Evolutionary conservation across 2,888 invertebrate genomes (phyloP).

Genomic region (Sisyra terminalis): DNA sequence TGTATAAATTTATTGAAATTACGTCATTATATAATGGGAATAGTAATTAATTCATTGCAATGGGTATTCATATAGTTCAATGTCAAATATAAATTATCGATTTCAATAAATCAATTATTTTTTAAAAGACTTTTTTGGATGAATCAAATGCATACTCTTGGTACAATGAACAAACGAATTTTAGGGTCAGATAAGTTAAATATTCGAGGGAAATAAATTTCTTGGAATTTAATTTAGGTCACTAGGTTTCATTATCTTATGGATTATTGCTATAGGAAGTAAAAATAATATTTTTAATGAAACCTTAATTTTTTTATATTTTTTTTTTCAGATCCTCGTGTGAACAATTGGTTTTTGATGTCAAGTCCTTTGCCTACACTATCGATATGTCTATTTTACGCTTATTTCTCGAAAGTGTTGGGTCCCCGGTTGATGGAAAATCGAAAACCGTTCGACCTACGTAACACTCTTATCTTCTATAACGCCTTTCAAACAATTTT

Average conservation of each 20-base stretch:
- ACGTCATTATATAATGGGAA: no score
- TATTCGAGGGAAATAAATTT: no score
- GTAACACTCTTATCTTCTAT: conserved; percentile 64
- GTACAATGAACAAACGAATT: no score
- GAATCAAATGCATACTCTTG: no score
- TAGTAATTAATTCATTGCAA: no score
- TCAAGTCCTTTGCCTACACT: conserved; percentile 76
- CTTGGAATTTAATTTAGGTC: not conserved
- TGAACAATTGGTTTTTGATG: conserved; percentile 81
- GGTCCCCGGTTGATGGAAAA: conserved; percentile 83
- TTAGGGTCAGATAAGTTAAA: no score
- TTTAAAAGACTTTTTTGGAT: no score
- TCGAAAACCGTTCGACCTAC: conserved; percentile 71
- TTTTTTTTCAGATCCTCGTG: conserved; percentile 62
- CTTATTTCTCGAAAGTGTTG: conserved; percentile 61
- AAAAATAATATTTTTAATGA: not conserved
- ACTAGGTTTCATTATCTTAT: no score
- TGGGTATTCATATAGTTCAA: no score
- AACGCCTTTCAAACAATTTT: conserved; percentile 81
- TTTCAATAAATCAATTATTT: no score
- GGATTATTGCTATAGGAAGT: not conserved
- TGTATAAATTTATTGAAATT: no score
- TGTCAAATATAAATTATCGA: no score
- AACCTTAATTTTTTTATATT: conserved; percentile 4
- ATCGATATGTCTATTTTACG: conserved; percentile 66